phyloP scores from a whole-genome alignment of 2,797 vertebrate genomes.

The Lepidocolaptes lacrymiger region DNA sequence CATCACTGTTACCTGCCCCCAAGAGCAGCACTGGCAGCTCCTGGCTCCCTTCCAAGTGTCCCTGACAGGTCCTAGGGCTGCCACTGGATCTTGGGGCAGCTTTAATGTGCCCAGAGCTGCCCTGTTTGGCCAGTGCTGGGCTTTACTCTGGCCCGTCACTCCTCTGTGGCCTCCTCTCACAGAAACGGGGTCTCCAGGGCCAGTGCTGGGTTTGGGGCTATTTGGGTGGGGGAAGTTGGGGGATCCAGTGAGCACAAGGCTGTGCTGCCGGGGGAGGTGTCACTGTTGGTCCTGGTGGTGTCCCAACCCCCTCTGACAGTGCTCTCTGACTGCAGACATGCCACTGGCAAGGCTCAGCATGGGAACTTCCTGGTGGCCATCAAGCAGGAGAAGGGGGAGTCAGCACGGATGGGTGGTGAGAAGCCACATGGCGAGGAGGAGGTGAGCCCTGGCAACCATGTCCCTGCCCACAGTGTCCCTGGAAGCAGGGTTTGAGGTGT shows the following conservation, averaged over 20 bases:
- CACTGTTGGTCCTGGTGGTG: rapidly evolving
- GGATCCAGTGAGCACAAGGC: rapidly evolving
- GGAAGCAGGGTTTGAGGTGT: neutral
- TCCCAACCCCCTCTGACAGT: neutral
- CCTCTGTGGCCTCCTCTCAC: rapidly evolving
- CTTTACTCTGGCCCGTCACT: rapidly evolving
- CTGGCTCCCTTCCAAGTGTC: neutral
- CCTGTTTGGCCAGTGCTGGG: rapidly evolving
- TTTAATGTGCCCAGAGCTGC: neutral
- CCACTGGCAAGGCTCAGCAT: slow-evolving; percentile 69
- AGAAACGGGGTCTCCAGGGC: neutral
- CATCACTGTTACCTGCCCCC: rapidly evolving
- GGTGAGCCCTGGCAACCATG: slow-evolving; percentile 61
- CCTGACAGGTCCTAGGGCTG: neutral
- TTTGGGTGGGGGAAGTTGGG: neutral
- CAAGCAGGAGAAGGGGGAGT: slow-evolving; percentile 92
- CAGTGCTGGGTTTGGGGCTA: rapidly evolving
- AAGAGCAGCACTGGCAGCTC: neutral
- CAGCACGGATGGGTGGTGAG: slow-evolving; percentile 49
- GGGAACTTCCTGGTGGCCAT: slow-evolving; percentile 86
- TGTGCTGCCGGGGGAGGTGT: rapidly evolving
- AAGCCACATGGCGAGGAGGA: slow-evolving; percentile 79
- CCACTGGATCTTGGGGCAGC: neutral
- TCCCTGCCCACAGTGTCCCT: rapidly evolving
- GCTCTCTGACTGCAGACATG: slow-evolving; percentile 57